phyloP scores from a whole-genome alignment of 1,140 invertebrate species.

The Artemia franciscana region DNA sequence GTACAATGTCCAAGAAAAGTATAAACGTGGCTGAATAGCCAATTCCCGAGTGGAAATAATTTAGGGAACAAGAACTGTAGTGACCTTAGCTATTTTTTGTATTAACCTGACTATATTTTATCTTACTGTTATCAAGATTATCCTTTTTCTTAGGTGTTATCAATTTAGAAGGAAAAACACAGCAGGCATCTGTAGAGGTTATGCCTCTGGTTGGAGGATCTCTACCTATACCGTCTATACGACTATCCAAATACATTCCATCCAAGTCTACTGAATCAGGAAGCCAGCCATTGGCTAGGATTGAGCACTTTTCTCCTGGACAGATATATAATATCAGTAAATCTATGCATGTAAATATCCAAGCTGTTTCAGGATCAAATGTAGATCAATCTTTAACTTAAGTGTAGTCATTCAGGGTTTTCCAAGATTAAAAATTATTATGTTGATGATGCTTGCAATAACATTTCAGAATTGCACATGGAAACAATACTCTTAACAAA shows the following conservation, averaged over 20 bases:
- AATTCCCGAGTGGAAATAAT: too few species aligned
- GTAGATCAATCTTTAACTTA: not conserved
- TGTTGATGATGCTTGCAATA: too few species aligned
- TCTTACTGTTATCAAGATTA: not conserved
- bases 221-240: constrained; percentile 59
- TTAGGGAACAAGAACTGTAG: too few species aligned
- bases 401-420: too few species aligned
- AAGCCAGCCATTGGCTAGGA: constrained; percentile 31
- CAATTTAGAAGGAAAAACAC: constrained; percentile 37
- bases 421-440: too few species aligned
- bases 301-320: constrained; percentile 59
- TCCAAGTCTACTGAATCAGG: constrained; percentile 19
- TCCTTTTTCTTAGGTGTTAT: constrained; percentile 37
- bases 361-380: constrained; percentile 17
- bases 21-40: too few species aligned
- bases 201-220: constrained; percentile 73
- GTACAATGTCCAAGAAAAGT: too few species aligned
- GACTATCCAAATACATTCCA: constrained; percentile 74
- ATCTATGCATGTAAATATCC: constrained; percentile 61
- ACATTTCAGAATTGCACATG: too few species aligned
- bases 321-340: constrained; percentile 73
- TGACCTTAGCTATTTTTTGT: too few species aligned
- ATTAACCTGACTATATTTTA: too few species aligned
- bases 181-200: constrained; percentile 55
- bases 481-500: too few species aligned